Percentiles rank a stretch among this genome's conserved stretches.
These are phyloP conservation scores for Alethe diademata DNA, from an alignment of 2,113 vertebrate genomes.

Conservation along the genomic window DNA sequence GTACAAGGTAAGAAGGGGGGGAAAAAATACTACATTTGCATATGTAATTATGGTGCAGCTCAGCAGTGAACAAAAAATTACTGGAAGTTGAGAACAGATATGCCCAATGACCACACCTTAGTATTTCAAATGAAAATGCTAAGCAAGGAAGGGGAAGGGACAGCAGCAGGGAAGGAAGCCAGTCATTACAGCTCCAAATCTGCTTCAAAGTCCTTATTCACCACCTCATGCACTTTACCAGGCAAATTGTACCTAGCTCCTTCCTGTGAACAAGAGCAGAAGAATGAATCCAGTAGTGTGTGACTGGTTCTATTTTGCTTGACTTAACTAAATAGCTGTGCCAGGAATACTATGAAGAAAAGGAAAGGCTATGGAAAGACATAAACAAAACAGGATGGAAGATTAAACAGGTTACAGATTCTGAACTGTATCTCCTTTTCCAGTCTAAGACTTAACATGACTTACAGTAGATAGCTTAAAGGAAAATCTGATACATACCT, in stretches of 20 bases:
- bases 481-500: background rate
- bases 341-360: background rate
- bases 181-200: constrained; percentile 21
- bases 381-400: background rate
- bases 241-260: constrained; percentile 13
- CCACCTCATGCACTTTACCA: background rate
- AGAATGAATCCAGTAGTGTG: background rate
- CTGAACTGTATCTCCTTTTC: background rate
- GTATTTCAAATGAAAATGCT: constrained; percentile 46
- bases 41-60: constrained; percentile 38
- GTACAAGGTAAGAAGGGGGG: constrained; percentile 1
- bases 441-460: background rate
- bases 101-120: constrained; percentile 49
- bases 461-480: background rate
- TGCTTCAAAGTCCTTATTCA: constrained; percentile 27
- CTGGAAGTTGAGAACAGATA: constrained; percentile 64
- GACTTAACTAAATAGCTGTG: background rate
- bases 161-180: constrained; percentile 59
- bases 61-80: constrained; percentile 54
- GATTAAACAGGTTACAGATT: background rate
- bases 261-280: background rate
- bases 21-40: constrained; percentile 23
- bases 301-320: background rate
- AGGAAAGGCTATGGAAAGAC: background rate
- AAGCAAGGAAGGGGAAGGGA: constrained; percentile 63